Base-by-base conservation (phyloP, 2,888 invertebrate genomes). In the Philaethria dido region DNA sequence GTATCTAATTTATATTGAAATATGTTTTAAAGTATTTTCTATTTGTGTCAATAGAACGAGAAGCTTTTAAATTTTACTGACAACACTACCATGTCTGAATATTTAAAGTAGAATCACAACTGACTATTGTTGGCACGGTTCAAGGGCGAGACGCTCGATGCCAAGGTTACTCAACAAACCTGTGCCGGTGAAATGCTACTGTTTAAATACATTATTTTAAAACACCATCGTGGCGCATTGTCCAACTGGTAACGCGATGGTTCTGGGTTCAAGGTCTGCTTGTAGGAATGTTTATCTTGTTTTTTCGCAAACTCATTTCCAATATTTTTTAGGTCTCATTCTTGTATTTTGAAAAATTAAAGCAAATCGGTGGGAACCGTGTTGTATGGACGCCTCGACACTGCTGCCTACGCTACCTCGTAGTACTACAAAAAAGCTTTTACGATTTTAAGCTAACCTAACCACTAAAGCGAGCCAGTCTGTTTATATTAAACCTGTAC, bases 131-230 rank as follows among this genome's bases (percentile, higher is more conserved):
- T 69, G 42, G 50, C 54, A 29, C 39, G 71, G 78, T 80, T 81
- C 80, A 80, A 79, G 80, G 80, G 71, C 77, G 68, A 45, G 39
- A 60, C 76, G 79, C 73, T 72, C 78, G 71, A 44, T 69, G 74
- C 76, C 79, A 80, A 79, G 79, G 81, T 70, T 68, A 61, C 62
- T 66, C 69, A 29, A 63, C 44, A n/a, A 68, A 66, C 52, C 55
- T 39, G 57, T 36, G 45, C 29, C 54, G n/a, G n/a, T n/a, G n/a
- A n/a, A n/a, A n/a, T 20, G 48, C 22, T 22, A 55, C 48, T 45
- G 33, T 14, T 47, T 9, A 4, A 47, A 20, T 45, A 18, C 3
- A 22, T 47, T 18, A 25, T 29, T 52, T 14, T 13, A 18, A 29
- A 8, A 33, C 11, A 6, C 16, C 13, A 1, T 11, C 2, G 39